Percentiles rank a stretch among this genome's conserved stretches.
Conservation (phyloP, 1,140 invertebrate species). For the Telenomus remus region DNA sequence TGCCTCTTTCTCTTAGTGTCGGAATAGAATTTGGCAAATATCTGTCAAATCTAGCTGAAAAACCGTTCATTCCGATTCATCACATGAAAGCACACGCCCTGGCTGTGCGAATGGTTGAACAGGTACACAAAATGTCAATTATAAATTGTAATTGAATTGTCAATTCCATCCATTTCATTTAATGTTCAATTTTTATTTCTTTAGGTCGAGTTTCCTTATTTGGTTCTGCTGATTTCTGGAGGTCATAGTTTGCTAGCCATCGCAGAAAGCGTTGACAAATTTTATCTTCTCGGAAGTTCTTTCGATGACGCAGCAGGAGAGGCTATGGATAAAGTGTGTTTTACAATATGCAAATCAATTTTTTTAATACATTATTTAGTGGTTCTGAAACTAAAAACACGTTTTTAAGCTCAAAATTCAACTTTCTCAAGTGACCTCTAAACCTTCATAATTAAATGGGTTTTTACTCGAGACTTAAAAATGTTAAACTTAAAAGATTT, state of each 20-base stretch:
- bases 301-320: constrained; percentile 94
- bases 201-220: constrained; percentile 90
- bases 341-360: constrained; percentile 3
- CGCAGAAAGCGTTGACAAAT: constrained; percentile 84
- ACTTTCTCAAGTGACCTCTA: no score
- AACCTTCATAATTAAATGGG: no score
- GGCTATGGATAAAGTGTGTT: constrained; percentile 88
- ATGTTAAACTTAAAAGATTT: no score
- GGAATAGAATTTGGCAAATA: constrained; percentile 90
- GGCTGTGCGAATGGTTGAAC: constrained; percentile 84
- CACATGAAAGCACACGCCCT: constrained; percentile 99
- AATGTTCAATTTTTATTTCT: background rate
- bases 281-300: constrained; percentile 85
- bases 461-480: no score
- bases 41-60: constrained; percentile 81
- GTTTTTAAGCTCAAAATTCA: no score
- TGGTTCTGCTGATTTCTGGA: constrained; percentile 92
- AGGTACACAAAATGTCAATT: constrained; percentile 67
- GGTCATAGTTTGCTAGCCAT: constrained; percentile 92
- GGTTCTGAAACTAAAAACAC: no score
- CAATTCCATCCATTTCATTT: no score
- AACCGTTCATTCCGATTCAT: constrained; percentile 96
- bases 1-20: constrained; percentile 86
- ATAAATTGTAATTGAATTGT: background rate
- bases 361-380: no score